Conservation (phyloP, 2,797 vertebrate genomes). For the Rhinichthys osculus region DNA sequence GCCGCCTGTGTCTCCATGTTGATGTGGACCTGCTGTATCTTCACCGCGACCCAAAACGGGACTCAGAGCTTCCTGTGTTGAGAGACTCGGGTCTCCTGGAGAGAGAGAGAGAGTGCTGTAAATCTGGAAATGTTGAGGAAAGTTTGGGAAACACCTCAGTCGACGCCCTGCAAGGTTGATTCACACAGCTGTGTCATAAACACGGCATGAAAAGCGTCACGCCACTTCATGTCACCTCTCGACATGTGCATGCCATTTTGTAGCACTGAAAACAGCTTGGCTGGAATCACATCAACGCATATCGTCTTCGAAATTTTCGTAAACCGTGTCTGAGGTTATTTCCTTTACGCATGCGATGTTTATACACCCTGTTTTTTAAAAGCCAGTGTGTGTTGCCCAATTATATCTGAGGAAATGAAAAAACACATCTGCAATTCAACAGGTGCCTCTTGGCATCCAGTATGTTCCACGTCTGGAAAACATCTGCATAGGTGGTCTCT, state of each 20-base stretch:
- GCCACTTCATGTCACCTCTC: conserved; percentile 39
- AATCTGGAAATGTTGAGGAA: conserved; percentile 61
- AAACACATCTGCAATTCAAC: conserved; percentile 56
- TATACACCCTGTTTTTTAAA: conserved; percentile 51
- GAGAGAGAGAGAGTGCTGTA: conserved; percentile 14
- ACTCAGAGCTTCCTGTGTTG: conserved; percentile 62
- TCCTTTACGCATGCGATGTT: conserved; percentile 43
- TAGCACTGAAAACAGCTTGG: conserved; percentile 16
- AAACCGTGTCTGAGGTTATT: conserved; percentile 43
- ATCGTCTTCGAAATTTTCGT: conserved; percentile 11
- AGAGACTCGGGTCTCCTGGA: conserved; percentile 38
- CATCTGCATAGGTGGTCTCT: conserved; percentile 77
- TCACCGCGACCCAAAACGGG: conserved; percentile 56
- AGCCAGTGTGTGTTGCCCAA: conserved; percentile 36
- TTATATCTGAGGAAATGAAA: conserved; percentile 56
- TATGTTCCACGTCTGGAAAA: conserved; percentile 73
- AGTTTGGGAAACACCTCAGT: conserved; percentile 60
- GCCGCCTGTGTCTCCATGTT: conserved; percentile 53
- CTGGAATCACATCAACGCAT: conserved; percentile 30
- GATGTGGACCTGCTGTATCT: conserved; percentile 55
- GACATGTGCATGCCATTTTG: conserved; percentile 39
- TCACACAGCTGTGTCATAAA: conserved; percentile 54
- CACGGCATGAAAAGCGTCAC: conserved; percentile 47
- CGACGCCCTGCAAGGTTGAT: conserved; percentile 53
- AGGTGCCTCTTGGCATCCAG: conserved; percentile 62